Conservation (phyloP, 2,888 invertebrate species). For the Celastrina argiolus region DNA sequence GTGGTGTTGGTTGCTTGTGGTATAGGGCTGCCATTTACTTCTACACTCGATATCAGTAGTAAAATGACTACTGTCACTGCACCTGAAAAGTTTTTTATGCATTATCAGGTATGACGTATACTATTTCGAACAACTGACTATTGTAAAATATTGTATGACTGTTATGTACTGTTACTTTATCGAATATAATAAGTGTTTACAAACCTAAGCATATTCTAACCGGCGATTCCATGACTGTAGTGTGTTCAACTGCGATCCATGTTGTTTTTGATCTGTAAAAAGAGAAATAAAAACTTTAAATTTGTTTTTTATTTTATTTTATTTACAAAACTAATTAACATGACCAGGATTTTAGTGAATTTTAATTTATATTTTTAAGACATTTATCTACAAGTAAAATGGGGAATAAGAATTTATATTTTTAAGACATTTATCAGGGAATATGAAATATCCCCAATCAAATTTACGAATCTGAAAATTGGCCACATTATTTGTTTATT, state of each 20-base stretch:
- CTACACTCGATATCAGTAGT: slow-evolving; percentile 64
- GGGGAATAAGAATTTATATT: too few species aligned
- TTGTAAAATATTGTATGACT: too few species aligned
- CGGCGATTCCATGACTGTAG: slow-evolving; percentile 73
- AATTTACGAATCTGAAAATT: not conserved
- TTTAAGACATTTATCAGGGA: too few species aligned
- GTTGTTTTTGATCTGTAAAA: slow-evolving; percentile 32
- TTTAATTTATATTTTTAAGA: too few species aligned
- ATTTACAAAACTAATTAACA: not conserved
- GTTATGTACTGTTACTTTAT: too few species aligned
- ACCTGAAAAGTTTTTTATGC: slow-evolving; percentile 51
- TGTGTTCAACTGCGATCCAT: slow-evolving; percentile 48
- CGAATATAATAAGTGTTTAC: too few species aligned
- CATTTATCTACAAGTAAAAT: too few species aligned
- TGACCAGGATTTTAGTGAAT: too few species aligned
- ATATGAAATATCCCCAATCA: not conserved
- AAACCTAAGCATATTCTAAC: slow-evolving; percentile 75
- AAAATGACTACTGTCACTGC: slow-evolving; percentile 67
- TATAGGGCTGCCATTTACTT: slow-evolving; percentile 53
- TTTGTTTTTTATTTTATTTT: not conserved
- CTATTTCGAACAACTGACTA: too few species aligned
- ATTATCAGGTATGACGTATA: too few species aligned
- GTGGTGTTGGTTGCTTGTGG: slow-evolving; percentile 53
- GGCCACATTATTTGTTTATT: not conserved
- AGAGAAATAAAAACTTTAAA: not conserved